These are phyloP conservation scores for Australoheros scitulus DNA, from an alignment of 2,113 vertebrate species.

Conservation along the genomic window DNA sequence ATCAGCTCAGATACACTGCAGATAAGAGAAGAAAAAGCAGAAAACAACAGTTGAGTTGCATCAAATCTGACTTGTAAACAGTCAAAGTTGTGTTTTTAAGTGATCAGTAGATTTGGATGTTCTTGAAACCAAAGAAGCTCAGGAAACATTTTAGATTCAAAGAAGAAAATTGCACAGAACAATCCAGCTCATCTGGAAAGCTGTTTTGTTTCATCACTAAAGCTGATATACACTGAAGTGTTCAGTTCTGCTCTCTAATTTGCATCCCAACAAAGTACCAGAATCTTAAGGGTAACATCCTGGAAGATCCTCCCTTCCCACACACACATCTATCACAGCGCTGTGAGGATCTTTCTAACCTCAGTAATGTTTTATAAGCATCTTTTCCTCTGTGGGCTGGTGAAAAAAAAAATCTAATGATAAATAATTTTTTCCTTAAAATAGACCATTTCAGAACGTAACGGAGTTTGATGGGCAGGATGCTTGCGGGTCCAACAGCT, in stretches of 20 bases:
- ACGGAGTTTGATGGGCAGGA: constrained; percentile 98
- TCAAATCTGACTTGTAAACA: too few species aligned
- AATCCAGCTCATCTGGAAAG: too few species aligned
- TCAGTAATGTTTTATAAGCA: background rate
- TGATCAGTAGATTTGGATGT: background rate
- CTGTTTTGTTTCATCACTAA: too few species aligned
- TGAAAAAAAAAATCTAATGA: background rate
- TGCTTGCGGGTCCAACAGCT: constrained; percentile 96
- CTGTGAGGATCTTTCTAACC: background rate
- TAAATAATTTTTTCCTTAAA: background rate
- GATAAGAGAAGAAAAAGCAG: background rate
- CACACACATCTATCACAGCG: background rate
- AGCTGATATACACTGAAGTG: too few species aligned
- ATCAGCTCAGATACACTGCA: constrained; percentile 4
- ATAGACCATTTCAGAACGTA: constrained; percentile 92
- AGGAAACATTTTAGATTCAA: too few species aligned
- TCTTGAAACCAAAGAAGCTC: too few species aligned
- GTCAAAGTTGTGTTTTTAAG: background rate
- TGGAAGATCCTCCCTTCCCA: background rate
- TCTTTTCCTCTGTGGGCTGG: background rate
- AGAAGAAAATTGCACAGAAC: too few species aligned
- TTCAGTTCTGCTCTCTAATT: background rate
- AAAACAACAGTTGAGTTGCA: background rate
- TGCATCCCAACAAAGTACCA: accelerated
- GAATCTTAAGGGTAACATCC: background rate